These are phyloP conservation scores for Calypte anna DNA, from an alignment of 2,113 vertebrate genomes.

Conservation along the genomic window DNA sequence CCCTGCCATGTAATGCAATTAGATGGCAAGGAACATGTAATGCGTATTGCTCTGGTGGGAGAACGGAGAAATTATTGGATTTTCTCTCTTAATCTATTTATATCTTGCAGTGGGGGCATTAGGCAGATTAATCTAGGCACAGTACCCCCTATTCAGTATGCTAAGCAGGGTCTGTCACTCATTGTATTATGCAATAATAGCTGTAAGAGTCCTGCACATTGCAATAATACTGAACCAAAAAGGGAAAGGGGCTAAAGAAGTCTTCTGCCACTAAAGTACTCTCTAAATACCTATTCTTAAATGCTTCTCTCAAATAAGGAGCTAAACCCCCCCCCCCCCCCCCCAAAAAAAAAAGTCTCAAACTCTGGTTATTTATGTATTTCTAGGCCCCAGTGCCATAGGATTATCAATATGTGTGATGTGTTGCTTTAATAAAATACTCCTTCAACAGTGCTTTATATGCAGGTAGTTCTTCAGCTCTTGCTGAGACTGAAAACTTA, in stretches of 20 bases:
- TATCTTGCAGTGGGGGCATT: conserved; percentile 79
- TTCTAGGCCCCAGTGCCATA: background rate
- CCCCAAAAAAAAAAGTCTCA: background rate
- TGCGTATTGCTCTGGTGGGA: conserved; percentile 77
- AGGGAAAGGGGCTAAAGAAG: conserved; percentile 30
- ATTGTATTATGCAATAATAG: conserved; percentile 61
- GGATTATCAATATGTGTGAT: background rate
- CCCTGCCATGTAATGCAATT: conserved; percentile 83
- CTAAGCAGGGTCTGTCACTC: conserved; percentile 76
- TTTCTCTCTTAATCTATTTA: conserved; percentile 86
- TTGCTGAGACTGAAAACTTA: background rate
- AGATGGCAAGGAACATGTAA: conserved; percentile 79
- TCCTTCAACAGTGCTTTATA: background rate
- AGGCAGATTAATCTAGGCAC: conserved; percentile 79
- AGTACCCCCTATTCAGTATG: conserved; percentile 62
- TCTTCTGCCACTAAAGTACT: background rate
- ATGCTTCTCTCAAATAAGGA: background rate
- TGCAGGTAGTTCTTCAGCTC: background rate
- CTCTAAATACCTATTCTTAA: background rate
- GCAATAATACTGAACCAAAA: conserved; percentile 39
- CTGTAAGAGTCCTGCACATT: background rate
- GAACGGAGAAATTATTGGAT: conserved; percentile 82
- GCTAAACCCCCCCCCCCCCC: background rate
- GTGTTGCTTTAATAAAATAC: background rate
- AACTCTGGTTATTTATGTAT: background rate